Conservation (phyloP, 2,797 vertebrate genomes). For the Xenentodon cancila region DNA sequence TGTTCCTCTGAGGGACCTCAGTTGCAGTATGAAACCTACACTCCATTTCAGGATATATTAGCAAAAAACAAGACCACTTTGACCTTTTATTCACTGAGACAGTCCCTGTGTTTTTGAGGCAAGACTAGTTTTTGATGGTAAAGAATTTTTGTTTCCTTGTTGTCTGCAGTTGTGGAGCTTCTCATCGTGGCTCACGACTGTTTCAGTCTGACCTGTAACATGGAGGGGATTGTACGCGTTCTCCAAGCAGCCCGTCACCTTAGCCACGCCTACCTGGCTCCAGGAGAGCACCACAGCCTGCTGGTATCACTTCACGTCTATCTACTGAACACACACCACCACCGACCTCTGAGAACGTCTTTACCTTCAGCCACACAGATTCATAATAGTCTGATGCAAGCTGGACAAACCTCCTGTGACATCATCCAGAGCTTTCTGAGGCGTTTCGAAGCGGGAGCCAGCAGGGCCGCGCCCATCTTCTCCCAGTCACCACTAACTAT, state of each 20-base stretch:
- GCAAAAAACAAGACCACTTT: neutral
- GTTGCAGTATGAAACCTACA: constrained; percentile 86
- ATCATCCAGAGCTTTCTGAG: too few relatives aligned
- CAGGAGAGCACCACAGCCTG: constrained; percentile 86
- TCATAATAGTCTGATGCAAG: too few relatives aligned
- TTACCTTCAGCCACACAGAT: too few relatives aligned
- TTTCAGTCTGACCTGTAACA: constrained; percentile 94
- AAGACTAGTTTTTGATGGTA: too few relatives aligned
- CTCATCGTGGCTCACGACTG: constrained; percentile 92
- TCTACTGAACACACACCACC: neutral
- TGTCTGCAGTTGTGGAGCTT: constrained; percentile 88
- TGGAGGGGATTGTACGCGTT: constrained; percentile 93
- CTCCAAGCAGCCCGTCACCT: constrained; percentile 91
- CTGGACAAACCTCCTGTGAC: too few relatives aligned
- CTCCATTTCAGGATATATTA: neutral
- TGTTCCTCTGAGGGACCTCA: constrained; percentile 84
- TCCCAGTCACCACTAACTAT: too few relatives aligned
- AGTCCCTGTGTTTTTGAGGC: neutral
- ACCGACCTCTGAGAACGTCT: too few relatives aligned
- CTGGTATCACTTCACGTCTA: constrained; percentile 79
- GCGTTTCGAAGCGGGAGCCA: too few relatives aligned
- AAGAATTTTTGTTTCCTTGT: neutral
- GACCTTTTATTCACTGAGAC: neutral
- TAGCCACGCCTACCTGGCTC: constrained; percentile 89
- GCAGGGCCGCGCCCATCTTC: too few relatives aligned